These are phyloP conservation scores for Ctenoplectra terminalis DNA, from an alignment of 1,140 invertebrate species.

Conservation along the genomic window DNA sequence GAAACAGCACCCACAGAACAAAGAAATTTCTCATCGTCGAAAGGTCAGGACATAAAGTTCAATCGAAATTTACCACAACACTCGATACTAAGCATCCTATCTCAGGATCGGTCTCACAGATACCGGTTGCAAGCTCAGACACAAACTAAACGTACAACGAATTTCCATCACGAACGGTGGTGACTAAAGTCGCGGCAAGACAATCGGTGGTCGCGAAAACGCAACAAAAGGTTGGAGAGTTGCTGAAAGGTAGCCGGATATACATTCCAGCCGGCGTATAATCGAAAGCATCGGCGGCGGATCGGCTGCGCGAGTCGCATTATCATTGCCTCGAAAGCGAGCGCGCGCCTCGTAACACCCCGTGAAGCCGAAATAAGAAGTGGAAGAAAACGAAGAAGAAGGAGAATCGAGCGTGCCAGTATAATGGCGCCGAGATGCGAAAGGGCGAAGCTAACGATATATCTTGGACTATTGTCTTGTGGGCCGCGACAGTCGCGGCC, in stretches of 20 bases:
- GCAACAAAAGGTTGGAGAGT: background rate
- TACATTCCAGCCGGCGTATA: constrained; percentile 36
- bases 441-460: constrained; percentile 81
- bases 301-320: constrained; percentile 61
- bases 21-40: constrained; percentile 21
- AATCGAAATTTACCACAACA: constrained; percentile 3
- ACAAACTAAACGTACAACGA: constrained; percentile 7
- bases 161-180: constrained; percentile 17
- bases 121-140: background rate
- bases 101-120: background rate
- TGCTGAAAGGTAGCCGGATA: constrained; percentile 30
- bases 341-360: constrained; percentile 62
- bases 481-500: constrained; percentile 81
- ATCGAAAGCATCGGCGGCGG: constrained; percentile 59
- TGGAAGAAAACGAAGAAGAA: constrained; percentile 46
- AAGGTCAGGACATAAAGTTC: constrained; percentile 13
- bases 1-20: background rate
- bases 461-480: constrained; percentile 82
- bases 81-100: too few species aligned
- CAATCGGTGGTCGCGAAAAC: constrained; percentile 33
- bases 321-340: constrained; percentile 66
- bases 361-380: constrained; percentile 62
- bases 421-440: constrained; percentile 79
- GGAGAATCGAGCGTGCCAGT: constrained; percentile 71
- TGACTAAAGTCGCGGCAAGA: background rate